These are phyloP conservation scores for Cephus rjabovi DNA, from an alignment of 2,888 invertebrate genomes.

Conservation along the genomic window DNA sequence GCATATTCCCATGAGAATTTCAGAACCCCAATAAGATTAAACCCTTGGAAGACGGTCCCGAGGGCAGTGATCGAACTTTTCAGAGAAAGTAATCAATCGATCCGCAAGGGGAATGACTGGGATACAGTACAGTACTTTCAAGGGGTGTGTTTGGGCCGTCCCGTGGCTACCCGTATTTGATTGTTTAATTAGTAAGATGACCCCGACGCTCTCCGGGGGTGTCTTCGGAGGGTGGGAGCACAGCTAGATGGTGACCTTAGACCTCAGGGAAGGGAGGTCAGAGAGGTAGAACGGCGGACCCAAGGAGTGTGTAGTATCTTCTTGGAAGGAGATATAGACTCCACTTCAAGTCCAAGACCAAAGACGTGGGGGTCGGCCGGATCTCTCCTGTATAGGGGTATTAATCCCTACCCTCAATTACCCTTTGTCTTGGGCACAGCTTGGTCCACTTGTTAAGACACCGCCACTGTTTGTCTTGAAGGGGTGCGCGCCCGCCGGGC, in stretches of 20 bases:
- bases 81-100: conserved; percentile 27
- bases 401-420: conserved; percentile 68
- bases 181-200: conserved; percentile 67
- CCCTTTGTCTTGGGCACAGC: conserved; percentile 67
- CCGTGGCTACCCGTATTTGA: conserved; percentile 63
- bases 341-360: conserved; percentile 41
- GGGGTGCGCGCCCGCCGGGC: conserved; percentile 30
- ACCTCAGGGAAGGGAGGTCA: conserved; percentile 16
- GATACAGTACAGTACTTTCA: not conserved
- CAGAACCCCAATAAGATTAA: not conserved
- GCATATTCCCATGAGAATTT: not conserved
- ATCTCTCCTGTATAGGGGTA: conserved; percentile 65
- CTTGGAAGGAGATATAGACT: conserved; percentile 2
- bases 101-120: conserved; percentile 27
- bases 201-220: conserved; percentile 37
- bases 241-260: conserved; percentile 7
- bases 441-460: conserved; percentile 68
- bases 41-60: not conserved
- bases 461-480: conserved; percentile 67
- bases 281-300: conserved; percentile 23
- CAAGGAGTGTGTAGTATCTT: conserved; percentile 16
- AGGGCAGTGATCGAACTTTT: not conserved
- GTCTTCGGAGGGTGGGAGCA: conserved; percentile 12
- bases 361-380: conserved; percentile 47
- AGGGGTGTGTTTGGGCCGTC: conserved; percentile 26